Conservation (phyloP, 1,140 invertebrate species). For the Phortica variegata region DNA sequence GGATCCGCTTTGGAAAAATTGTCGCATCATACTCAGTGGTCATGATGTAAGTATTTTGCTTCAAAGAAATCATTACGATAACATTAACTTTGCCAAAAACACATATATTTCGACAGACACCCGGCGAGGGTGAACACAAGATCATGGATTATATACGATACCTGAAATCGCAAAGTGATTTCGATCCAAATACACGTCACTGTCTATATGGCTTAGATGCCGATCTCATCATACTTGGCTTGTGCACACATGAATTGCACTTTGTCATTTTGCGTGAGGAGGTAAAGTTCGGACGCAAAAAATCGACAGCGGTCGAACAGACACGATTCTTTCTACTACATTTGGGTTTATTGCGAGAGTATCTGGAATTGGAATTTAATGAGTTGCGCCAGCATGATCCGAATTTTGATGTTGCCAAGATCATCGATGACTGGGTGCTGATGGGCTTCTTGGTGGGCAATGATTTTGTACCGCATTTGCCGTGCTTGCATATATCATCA, state of each 20-base stretch:
- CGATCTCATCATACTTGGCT: constrained; percentile 92
- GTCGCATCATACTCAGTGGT: constrained; percentile 77
- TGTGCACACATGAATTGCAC: constrained; percentile 92
- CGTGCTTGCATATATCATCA: constrained; percentile 89
- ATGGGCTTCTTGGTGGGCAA: constrained; percentile 97
- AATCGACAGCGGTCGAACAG: constrained; percentile 74
- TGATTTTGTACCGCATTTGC: constrained; percentile 95
- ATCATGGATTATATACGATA: constrained; percentile 97
- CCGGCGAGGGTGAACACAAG: constrained; percentile 97
- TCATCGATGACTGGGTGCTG: constrained; percentile 78
- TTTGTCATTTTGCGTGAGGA: constrained; percentile 91
- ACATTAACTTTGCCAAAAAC: background rate
- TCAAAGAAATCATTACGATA: no score
- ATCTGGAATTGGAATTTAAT: constrained; percentile 89
- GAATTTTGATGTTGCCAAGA: constrained; percentile 76
- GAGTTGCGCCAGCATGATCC: constrained; percentile 67
- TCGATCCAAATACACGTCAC: constrained; percentile 87
- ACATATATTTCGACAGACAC: constrained; percentile 66
- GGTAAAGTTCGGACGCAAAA: constrained; percentile 72
- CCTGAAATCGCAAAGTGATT: constrained; percentile 76
- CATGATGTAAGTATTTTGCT: constrained; percentile 67
- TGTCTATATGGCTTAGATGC: constrained; percentile 96
- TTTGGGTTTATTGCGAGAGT: constrained; percentile 87
- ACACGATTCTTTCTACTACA: constrained; percentile 93
- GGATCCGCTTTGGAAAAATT: constrained; percentile 80